Conservation (phyloP, 92 coral and sea anemone genomes). For the Palythoa caribaeorum region DNA sequence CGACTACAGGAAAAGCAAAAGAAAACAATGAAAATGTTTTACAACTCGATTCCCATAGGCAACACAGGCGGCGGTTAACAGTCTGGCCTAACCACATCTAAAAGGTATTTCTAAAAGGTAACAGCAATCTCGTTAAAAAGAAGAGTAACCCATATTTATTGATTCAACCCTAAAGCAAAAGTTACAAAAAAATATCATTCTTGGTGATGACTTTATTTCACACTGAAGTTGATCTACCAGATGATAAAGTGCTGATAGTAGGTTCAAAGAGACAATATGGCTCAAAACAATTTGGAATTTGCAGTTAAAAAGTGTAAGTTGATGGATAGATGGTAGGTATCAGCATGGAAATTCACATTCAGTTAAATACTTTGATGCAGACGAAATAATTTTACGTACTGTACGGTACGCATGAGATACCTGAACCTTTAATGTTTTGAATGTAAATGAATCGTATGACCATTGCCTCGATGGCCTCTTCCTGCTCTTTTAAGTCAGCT, state of each 20-base stretch:
- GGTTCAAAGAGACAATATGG: slow-evolving; percentile 66
- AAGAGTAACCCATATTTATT: too few relatives aligned
- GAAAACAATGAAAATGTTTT: too few relatives aligned
- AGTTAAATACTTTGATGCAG: slow-evolving; percentile 57
- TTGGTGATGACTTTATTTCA: slow-evolving; percentile 44
- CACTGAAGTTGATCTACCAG: slow-evolving; percentile 69
- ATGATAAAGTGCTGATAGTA: slow-evolving; percentile 62
- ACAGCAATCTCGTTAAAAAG: too few relatives aligned
- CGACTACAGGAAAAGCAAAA: too few relatives aligned
- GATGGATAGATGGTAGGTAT: slow-evolving; percentile 58
- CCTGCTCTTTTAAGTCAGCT: slow-evolving; percentile 42
- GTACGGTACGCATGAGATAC: slow-evolving; percentile 75
- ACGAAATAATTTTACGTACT: slow-evolving; percentile 68
- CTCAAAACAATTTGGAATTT: slow-evolving; percentile 58
- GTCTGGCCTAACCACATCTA: too few relatives aligned
- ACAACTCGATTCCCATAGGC: too few relatives aligned
- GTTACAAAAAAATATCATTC: slow-evolving; percentile 15
- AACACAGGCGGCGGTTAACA: too few relatives aligned
- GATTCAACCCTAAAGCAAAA: slow-evolving; percentile 2
- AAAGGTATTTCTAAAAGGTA: too few relatives aligned
- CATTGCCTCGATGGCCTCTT: slow-evolving; percentile 54
- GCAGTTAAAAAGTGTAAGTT: slow-evolving; percentile 63
- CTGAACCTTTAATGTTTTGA: slow-evolving; percentile 54
- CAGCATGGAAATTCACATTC: slow-evolving; percentile 63
- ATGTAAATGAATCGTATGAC: slow-evolving; percentile 50